These are phyloP conservation scores for Perognathus longimembris DNA, from an alignment of 2,113 vertebrate species.

Conservation along the genomic window DNA sequence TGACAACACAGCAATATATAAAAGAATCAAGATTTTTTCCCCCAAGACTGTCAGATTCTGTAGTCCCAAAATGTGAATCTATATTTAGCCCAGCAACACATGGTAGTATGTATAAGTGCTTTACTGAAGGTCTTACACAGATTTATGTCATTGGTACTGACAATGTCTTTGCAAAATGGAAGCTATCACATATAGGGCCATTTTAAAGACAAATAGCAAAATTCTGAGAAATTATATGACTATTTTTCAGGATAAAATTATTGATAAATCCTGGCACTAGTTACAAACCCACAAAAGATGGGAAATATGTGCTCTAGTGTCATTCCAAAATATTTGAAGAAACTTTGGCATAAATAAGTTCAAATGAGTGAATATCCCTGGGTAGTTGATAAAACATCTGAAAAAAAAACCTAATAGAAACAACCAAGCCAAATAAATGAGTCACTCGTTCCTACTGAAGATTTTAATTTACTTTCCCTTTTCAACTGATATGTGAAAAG, in stretches of 20 bases:
- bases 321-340: slow-evolving; percentile 33
- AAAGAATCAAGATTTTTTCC: slow-evolving; percentile 3
- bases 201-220: slow-evolving; percentile 57
- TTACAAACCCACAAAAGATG: slow-evolving; percentile 33
- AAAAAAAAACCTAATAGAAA: slow-evolving; percentile 50
- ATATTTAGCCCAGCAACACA: slow-evolving; percentile 11
- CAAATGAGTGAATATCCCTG: slow-evolving; percentile 12
- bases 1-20: background rate
- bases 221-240: slow-evolving; percentile 35
- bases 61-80: background rate
- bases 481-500: slow-evolving; percentile 39
- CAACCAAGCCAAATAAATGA: slow-evolving; percentile 16
- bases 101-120: background rate
- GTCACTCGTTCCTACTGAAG: slow-evolving; percentile 47
- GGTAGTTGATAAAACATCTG: slow-evolving; percentile 56
- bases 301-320: background rate
- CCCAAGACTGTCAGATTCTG: background rate
- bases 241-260: slow-evolving; percentile 20
- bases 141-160: background rate
- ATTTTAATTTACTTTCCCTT: slow-evolving; percentile 57
- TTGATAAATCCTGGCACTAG: background rate
- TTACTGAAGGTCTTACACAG: slow-evolving; percentile 31
- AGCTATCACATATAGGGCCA: background rate
- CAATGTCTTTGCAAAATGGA: slow-evolving; percentile 41
- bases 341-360: slow-evolving; percentile 22